Evolutionary conservation across 2,797 vertebrate species (phyloP).

Genomic region (Menidia menidia): DNA sequence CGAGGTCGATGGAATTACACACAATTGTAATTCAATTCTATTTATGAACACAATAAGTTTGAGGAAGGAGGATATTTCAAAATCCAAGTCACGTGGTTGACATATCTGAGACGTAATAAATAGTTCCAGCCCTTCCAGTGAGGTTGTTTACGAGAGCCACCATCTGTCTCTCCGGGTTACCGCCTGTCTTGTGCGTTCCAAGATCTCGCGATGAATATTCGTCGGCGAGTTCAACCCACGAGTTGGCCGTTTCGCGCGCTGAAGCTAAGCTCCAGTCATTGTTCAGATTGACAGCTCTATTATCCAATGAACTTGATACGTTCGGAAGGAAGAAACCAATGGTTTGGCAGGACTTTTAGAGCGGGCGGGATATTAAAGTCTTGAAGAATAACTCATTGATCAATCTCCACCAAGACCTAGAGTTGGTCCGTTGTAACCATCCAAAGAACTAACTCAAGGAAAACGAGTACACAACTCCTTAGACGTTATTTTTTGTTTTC

Average conservation of each 20-base stretch:
- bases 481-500: conserved; percentile 57
- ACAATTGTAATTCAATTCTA: conserved; percentile 10
- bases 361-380: conserved; percentile 81
- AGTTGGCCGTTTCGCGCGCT: conserved; percentile 88
- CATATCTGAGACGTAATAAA: neutral
- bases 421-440: conserved; percentile 55
- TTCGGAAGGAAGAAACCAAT: conserved; percentile 56
- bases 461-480: conserved; percentile 43
- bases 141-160: conserved; percentile 52
- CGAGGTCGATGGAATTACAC: conserved; percentile 14
- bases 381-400: conserved; percentile 87
- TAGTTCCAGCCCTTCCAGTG: neutral
- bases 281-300: conserved; percentile 46
- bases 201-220: conserved; percentile 77
- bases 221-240: conserved; percentile 74
- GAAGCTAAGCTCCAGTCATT: conserved; percentile 78
- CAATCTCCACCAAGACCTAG: conserved; percentile 67
- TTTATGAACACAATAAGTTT: neutral
- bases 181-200: neutral
- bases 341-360: neutral
- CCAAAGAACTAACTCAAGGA: conserved; percentile 53
- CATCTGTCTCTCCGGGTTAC: conserved; percentile 37
- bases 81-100: neutral
- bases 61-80: neutral
- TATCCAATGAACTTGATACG: conserved; percentile 51